Conservation (phyloP, 2,797 vertebrate genomes). For the Myoxocephalus aenaeus region DNA sequence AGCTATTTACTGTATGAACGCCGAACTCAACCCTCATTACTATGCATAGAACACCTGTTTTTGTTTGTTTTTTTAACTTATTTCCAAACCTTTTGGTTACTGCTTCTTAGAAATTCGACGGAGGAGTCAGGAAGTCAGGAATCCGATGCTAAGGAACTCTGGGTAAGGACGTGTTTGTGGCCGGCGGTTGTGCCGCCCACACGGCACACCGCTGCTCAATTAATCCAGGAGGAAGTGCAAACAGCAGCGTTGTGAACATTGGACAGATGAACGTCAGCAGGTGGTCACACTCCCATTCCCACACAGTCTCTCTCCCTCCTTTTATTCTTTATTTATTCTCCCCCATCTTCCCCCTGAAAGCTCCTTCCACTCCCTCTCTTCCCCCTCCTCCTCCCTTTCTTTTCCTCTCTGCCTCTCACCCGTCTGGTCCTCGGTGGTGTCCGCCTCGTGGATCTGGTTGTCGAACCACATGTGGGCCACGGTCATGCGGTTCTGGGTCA, state of each 20-base stretch:
- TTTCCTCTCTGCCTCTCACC: slow-evolving; percentile 51
- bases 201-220: slow-evolving; percentile 61
- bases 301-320: slow-evolving; percentile 26
- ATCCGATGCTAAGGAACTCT: slow-evolving; percentile 12
- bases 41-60: slow-evolving; percentile 50
- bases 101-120: slow-evolving; percentile 58
- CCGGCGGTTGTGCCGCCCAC: slow-evolving; percentile 51
- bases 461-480: slow-evolving; percentile 98
- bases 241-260: slow-evolving; percentile 47
- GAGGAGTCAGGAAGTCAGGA: too few species aligned
- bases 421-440: slow-evolving; percentile 94
- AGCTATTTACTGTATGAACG: slow-evolving; percentile 17
- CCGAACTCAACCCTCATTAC: slow-evolving; percentile 43
- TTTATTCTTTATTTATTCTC: slow-evolving; percentile 8
- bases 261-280: slow-evolving; percentile 73
- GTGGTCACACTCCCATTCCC: slow-evolving; percentile 58
- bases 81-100: slow-evolving; percentile 38
- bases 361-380: neutral
- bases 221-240: slow-evolving; percentile 55
- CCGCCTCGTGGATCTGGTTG: slow-evolving; percentile 93
- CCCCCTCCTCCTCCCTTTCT: neutral
- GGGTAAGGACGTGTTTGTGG: too few species aligned
- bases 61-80: neutral
- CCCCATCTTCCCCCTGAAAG: slow-evolving; percentile 3
- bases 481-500: slow-evolving; percentile 97